These are phyloP conservation scores for Chroicocephalus ridibundus DNA, from an alignment of 2,113 vertebrate species.

Conservation along the genomic window DNA sequence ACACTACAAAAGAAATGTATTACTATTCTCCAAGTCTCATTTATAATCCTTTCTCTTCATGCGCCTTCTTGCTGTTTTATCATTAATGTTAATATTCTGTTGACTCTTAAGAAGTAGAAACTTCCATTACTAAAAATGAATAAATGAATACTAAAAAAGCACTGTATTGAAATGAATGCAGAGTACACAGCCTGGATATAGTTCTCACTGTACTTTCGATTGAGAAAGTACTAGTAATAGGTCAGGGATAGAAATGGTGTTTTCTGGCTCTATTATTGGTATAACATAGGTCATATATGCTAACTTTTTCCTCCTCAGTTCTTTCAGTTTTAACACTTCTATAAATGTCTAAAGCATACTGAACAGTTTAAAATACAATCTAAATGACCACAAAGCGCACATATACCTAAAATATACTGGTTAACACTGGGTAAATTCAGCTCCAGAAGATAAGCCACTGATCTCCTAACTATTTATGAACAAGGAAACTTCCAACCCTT, in stretches of 20 bases:
- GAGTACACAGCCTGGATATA: neutral
- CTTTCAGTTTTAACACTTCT: neutral
- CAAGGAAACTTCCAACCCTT: neutral
- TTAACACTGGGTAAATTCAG: neutral
- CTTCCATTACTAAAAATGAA: slow-evolving; percentile 52
- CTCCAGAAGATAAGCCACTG: neutral
- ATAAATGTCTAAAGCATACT: neutral
- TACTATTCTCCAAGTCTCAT: slow-evolving; percentile 26
- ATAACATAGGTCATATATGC: neutral
- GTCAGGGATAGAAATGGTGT: neutral
- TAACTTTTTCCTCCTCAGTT: neutral
- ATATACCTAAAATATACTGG: fast-evolving
- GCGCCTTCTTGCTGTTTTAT: slow-evolving; percentile 42
- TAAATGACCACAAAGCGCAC: neutral
- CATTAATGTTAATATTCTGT: slow-evolving; percentile 62
- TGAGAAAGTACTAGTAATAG: neutral
- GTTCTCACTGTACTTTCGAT: neutral
- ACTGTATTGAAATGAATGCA: slow-evolving; percentile 1
- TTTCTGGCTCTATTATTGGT: neutral
- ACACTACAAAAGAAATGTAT: slow-evolving; percentile 12
- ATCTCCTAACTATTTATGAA: neutral
- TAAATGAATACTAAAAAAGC: slow-evolving; percentile 64
- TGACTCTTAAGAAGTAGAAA: slow-evolving; percentile 33
- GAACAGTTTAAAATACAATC: neutral
- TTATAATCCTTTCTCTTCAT: slow-evolving; percentile 40